Conservation (phyloP, 2,888 invertebrate genomes). For the Eudemis profundana region DNA sequence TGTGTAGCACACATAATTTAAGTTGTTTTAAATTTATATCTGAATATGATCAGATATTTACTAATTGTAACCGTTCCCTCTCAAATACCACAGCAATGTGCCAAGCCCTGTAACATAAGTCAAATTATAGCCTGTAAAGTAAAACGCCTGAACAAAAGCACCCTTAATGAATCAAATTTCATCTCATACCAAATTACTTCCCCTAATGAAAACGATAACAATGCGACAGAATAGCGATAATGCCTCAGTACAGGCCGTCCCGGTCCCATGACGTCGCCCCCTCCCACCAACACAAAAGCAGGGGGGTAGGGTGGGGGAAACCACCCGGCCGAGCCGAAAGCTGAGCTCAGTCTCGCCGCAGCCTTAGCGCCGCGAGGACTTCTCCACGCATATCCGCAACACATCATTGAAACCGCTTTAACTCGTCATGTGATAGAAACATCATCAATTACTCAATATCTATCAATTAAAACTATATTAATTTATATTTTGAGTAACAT, state of each 20-base stretch:
- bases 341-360: constrained; percentile 75
- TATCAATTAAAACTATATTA: constrained; percentile 38
- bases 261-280: constrained; percentile 67
- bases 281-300: constrained; percentile 50
- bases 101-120: background rate
- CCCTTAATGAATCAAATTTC: constrained; percentile 29
- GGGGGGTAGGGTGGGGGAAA: constrained; percentile 46
- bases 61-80: background rate
- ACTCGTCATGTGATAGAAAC: constrained; percentile 61
- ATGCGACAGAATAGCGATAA: constrained; percentile 43
- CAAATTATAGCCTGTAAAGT: constrained; percentile 6
- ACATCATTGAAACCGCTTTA: constrained; percentile 66
- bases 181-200: constrained; percentile 32
- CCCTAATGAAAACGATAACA: constrained; percentile 43
- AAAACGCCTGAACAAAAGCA: constrained; percentile 12
- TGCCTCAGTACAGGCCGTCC: constrained; percentile 55
- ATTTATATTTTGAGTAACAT: constrained; percentile 16
- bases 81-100: background rate
- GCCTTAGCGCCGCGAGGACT: constrained; percentile 70
- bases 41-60: background rate
- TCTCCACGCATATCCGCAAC: constrained; percentile 62
- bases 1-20: too few species aligned
- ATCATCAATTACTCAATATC: constrained; percentile 32
- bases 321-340: constrained; percentile 45
- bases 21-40: too few species aligned